Evolutionary conservation across 1,140 invertebrate genomes (phyloP).

Genomic region (Megalonaias nervosa): DNA sequence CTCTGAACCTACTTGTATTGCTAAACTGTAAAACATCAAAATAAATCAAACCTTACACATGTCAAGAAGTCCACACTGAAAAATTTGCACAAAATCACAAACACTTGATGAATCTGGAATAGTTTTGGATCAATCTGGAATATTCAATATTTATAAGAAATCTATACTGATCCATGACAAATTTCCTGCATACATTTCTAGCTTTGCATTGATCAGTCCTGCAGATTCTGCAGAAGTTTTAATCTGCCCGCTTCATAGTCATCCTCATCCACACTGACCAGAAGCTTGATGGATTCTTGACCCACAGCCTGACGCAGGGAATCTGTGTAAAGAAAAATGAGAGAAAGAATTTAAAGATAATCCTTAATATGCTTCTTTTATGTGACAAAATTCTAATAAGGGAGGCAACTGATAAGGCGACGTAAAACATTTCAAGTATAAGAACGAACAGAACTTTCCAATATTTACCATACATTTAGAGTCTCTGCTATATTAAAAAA

Average conservation of each 20-base stretch:
- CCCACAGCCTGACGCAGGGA: slow-evolving; percentile 68
- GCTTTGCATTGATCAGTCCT: slow-evolving; percentile 4
- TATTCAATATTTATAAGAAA: too few relatives aligned
- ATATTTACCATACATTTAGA: too few relatives aligned
- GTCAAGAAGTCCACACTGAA: too few relatives aligned
- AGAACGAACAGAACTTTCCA: not conserved
- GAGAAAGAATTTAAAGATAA: slow-evolving; percentile 10
- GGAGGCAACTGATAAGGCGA: not conserved
- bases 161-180: too few relatives aligned
- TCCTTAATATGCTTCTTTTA: not conserved
- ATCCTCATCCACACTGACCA: slow-evolving; percentile 69
- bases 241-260: slow-evolving; percentile 66
- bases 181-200: too few relatives aligned
- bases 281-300: slow-evolving; percentile 66
- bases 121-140: too few relatives aligned
- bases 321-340: slow-evolving; percentile 49
- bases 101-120: too few relatives aligned
- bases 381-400: not conserved
- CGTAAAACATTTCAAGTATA: not conserved
- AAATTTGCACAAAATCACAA: too few relatives aligned
- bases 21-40: too few relatives aligned
- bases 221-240: slow-evolving; percentile 61
- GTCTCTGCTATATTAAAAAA: too few relatives aligned
- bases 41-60: too few relatives aligned
- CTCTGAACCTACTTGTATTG: too few relatives aligned